Percentiles rank a stretch among this genome's conserved stretches.
phyloP scores from a whole-genome alignment of 2,797 vertebrate species.

The Poecile montanus region DNA sequence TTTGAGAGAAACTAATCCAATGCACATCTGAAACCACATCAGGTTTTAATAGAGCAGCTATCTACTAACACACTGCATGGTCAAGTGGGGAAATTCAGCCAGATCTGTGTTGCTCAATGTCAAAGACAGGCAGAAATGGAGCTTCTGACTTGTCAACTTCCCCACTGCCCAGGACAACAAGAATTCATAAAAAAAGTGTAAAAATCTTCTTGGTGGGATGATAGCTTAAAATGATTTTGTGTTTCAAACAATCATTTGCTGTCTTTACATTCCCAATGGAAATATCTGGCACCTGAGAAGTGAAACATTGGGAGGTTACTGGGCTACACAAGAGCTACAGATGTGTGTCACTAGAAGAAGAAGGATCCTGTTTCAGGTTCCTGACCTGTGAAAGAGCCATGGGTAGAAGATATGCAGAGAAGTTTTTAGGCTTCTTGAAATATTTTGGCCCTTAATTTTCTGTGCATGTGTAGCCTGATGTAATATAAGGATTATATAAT shows the following conservation, averaged over 20 bases:
- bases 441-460: background rate
- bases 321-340: background rate
- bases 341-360: background rate
- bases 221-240: background rate
- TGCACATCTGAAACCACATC: conserved; percentile 11
- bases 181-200: background rate
- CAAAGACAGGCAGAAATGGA: background rate
- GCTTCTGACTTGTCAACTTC: background rate
- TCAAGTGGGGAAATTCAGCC: background rate
- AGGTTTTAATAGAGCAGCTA: conserved; percentile 42
- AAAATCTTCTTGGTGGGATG: background rate
- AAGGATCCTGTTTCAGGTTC: background rate
- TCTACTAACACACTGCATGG: background rate
- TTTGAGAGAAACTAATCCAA: conserved; percentile 33
- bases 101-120: background rate
- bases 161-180: background rate
- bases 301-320: background rate
- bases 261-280: background rate
- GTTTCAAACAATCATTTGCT: background rate
- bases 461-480: background rate
- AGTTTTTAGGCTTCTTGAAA: background rate
- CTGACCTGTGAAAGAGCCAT: background rate
- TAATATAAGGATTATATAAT: no score
- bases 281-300: background rate
- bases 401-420: background rate